These are phyloP conservation scores for Megalonaias nervosa DNA, from an alignment of 1,140 invertebrate species.

Conservation along the genomic window DNA sequence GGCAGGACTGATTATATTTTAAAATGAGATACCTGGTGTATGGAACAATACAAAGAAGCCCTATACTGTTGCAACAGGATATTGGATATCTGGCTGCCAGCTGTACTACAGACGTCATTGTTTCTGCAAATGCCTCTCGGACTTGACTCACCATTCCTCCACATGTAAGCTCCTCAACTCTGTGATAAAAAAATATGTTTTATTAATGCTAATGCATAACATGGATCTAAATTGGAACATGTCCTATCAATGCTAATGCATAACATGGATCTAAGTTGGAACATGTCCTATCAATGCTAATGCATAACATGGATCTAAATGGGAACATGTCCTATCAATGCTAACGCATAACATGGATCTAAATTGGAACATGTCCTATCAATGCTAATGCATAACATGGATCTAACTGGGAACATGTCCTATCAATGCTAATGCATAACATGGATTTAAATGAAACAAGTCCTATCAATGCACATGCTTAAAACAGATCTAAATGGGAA, in stretches of 20 bases:
- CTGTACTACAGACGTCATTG: conserved; percentile 69
- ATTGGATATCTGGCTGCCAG: conserved; percentile 66
- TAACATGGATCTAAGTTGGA: no score
- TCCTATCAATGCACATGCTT: no score
- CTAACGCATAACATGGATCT: not conserved
- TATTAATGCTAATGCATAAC: not conserved
- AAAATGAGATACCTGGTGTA: conserved; percentile 63
- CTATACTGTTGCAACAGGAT: conserved; percentile 69
- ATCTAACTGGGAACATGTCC: not conserved
- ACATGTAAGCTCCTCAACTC: conserved; percentile 69
- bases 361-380: not conserved
- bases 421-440: not conserved
- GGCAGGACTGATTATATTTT: no score
- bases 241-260: no score
- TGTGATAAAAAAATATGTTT: conserved; percentile 34
- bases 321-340: no score
- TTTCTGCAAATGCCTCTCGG: conserved; percentile 67
- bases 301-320: no score
- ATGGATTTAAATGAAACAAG: no score
- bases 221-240: no score
- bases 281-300: no score
- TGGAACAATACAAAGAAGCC: conserved; percentile 69
- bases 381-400: not conserved
- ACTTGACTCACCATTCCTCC: conserved; percentile 68
- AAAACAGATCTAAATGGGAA: no score